Percentiles rank a stretch among this genome's conserved stretches.
These are phyloP conservation scores for Meliscaeva auricollis DNA, from an alignment of 2,888 invertebrate species.

Conservation along the genomic window DNA sequence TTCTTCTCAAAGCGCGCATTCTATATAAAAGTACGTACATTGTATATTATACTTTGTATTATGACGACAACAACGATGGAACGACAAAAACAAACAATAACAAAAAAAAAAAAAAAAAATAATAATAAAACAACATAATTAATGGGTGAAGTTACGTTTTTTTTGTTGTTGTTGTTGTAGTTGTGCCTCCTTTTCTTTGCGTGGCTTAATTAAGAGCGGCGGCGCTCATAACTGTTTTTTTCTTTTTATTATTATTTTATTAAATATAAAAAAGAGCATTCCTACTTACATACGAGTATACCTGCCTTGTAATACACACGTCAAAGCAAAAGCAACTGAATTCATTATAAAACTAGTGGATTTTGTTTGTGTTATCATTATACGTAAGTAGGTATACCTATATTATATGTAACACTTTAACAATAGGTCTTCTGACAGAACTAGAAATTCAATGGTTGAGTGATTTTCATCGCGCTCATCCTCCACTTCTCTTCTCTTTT, in stretches of 20 bases:
- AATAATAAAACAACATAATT: conserved; percentile 73
- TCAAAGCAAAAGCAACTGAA: conserved; percentile 56
- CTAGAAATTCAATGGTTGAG: conserved; percentile 72
- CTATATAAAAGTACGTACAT: neutral
- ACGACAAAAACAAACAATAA: conserved; percentile 72
- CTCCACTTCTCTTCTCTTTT: conserved; percentile 18
- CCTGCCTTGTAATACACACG: conserved; percentile 27
- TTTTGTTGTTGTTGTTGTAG: neutral
- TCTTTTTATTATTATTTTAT: conserved; percentile 74
- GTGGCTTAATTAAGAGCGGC: conserved; percentile 73
- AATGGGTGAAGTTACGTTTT: conserved; percentile 74
- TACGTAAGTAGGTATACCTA: conserved; percentile 13
- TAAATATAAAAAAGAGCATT: conserved; percentile 58
- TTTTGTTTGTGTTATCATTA: conserved; percentile 19
- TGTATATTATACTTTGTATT: conserved; percentile 7
- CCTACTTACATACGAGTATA: conserved; percentile 49
- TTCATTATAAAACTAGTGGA: conserved; percentile 41
- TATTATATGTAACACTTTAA: conserved; percentile 70
- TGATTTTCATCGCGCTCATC: conserved; percentile 68
- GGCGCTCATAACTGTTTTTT: conserved; percentile 76
- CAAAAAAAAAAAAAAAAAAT: conserved; percentile 50
- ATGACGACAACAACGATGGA: conserved; percentile 43
- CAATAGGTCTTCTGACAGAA: conserved; percentile 64
- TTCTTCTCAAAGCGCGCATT: conserved; percentile 57
- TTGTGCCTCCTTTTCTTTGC: conserved; percentile 54